A percentile compares a stretch with the other conserved stretches of the same genome.
Evolutionary conservation across 2,888 invertebrate species (phyloP).

Genomic region (Lasioglossum pauxillum): DNA sequence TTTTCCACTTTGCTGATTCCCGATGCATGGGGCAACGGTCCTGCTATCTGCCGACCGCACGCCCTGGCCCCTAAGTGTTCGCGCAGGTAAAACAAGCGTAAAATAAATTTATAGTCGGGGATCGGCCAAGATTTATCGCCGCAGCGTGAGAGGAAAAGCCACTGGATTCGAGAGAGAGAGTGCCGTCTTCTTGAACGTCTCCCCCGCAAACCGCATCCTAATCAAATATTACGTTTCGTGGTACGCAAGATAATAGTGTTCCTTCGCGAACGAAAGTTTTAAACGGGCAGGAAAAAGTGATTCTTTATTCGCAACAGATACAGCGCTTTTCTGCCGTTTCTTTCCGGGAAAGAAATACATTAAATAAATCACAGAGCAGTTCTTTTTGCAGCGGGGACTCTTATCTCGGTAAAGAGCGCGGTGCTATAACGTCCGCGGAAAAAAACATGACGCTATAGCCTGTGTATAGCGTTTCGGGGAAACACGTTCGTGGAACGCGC

Average conservation of each 20-base stretch:
- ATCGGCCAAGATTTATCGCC: background rate
- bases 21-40: constrained; percentile 5
- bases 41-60: background rate
- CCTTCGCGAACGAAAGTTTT: too few relatives aligned
- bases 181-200: background rate
- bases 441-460: background rate
- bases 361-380: background rate
- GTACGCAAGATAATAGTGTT: background rate
- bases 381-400: background rate
- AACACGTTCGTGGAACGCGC: background rate
- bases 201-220: background rate
- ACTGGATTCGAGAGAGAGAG: background rate
- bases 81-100: background rate
- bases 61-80: background rate
- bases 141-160: background rate
- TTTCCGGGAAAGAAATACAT: background rate
- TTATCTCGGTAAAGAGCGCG: background rate
- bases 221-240: background rate
- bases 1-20: constrained; percentile 13
- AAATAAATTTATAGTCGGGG: background rate
- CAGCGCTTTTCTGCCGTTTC: background rate
- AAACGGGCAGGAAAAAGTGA: too few relatives aligned
- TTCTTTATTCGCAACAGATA: too few relatives aligned
- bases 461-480: background rate
- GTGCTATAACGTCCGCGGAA: background rate